These are phyloP conservation scores for Haliaeetus leucogaster DNA, from an alignment of 2,113 vertebrate species.

Conservation along the genomic window DNA sequence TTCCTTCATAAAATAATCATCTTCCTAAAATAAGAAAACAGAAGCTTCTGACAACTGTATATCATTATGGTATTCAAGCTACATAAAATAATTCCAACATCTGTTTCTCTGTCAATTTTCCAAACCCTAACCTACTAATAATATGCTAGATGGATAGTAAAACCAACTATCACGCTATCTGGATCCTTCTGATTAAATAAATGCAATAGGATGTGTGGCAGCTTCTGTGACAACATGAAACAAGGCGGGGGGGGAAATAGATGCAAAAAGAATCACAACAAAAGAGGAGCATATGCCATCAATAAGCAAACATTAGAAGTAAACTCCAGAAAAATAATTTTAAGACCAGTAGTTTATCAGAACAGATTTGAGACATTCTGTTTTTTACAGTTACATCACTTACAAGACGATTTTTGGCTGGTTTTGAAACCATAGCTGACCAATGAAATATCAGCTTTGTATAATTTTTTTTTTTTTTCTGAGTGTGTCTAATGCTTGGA, in stretches of 20 bases:
- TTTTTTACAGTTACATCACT: not conserved
- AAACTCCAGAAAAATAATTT: not conserved
- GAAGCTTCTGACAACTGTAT: constrained; percentile 53
- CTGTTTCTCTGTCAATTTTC: constrained; percentile 71
- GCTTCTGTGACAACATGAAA: constrained; percentile 19
- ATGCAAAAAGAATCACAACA: not conserved
- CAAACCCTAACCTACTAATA: constrained; percentile 62
- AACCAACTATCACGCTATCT: constrained; percentile 27
- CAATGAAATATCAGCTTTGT: not conserved
- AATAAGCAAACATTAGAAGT: constrained; percentile 24
- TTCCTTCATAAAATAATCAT: constrained; percentile 33
- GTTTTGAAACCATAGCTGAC: not conserved
- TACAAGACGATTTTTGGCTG: not conserved
- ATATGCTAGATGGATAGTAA: constrained; percentile 33
- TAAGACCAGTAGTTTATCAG: not conserved
- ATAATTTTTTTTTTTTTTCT: not conserved
- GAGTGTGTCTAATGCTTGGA: not conserved
- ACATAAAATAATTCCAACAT: constrained; percentile 64
- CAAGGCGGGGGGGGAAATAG: not conserved
- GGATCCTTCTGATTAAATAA: constrained; percentile 3
- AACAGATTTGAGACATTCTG: not conserved
- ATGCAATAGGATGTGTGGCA: constrained; percentile 1
- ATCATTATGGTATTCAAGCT: constrained; percentile 48
- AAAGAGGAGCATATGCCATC: not conserved
- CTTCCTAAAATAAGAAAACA: constrained; percentile 40